Evolutionary conservation across 2,888 invertebrate species (phyloP), one percentile per base, ranked within the genome.

Genomic region (Alviniconcha strummeri): DNA sequence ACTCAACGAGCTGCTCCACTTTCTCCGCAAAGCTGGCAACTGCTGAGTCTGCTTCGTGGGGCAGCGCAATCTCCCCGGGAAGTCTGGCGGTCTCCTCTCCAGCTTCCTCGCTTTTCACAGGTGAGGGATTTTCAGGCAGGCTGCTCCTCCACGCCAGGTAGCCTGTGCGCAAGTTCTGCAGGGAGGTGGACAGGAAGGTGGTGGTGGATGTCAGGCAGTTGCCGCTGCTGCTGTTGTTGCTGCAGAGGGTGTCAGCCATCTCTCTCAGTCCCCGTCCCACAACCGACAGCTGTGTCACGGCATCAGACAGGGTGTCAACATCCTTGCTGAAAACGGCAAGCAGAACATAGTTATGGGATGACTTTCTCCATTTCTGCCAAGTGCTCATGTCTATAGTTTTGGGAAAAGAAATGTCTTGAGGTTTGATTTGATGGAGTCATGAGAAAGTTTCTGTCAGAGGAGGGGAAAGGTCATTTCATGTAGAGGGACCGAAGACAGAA

Each of bases 1-100:
- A 93, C 82, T 95, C 95, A 0, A 95, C 90, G 71, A 96, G 90
- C 82, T 92, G 91, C 85, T 95, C 95, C 17, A 95, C 83, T 83
- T 91, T 88, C n/a, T 76, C 83, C 55, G 85, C 84, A 85, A 87
- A 89, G 54, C 76, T 60, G 60, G 8, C 60, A 60, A 60, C 60
- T 13, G 4, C n/a, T 1, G 19, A 4, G 60, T 54, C 64, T 80
- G 75, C 11, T 36, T 60, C 60, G 13, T 13, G 60, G 60, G 13
- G 60, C 8, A 60, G 60, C 60, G 4, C 8, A 60, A 36, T 36
- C 36, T 36, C 36, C 36, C 36, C 36, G 36, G 36, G 36, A 3
- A 36, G 36, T 36, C 36, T 36, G 36, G 36, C 1, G 36, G 36
- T 36, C 52, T 60, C 19, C 6, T 5, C 52, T 6, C 64, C 9